Evolutionary conservation across 1,140 invertebrate species (phyloP).

Genomic region (Penaeus japonicus): DNA sequence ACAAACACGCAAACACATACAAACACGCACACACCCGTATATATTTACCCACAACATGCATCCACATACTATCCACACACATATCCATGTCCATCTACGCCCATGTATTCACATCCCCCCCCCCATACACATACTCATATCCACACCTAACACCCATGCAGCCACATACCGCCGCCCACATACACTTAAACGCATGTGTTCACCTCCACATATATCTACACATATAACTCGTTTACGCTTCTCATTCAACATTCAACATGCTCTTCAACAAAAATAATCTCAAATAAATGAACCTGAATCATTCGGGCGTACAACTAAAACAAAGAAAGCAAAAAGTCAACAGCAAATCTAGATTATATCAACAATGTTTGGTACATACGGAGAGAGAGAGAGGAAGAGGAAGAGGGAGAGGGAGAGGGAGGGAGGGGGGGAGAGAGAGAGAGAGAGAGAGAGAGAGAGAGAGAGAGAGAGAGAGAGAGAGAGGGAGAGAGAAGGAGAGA

Average conservation of each 20-base stretch:
- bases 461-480: not conserved
- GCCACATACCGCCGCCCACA: no score
- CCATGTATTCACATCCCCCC: not conserved
- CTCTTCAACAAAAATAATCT: no score
- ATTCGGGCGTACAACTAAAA: not conserved
- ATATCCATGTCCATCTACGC: not conserved
- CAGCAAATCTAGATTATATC: not conserved
- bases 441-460: not conserved
- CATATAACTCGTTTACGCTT: not conserved
- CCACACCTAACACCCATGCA: no score
- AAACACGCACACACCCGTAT: not conserved
- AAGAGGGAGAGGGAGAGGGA: not conserved
- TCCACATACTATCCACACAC: not conserved
- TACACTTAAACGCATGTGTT: no score
- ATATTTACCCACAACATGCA: not conserved
- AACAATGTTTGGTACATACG: not conserved
- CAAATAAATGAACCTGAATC: no score
- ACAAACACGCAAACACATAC: not conserved
- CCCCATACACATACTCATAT: not conserved
- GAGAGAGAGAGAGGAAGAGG: not conserved
- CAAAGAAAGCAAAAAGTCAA: not conserved
- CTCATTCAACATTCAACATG: not conserved
- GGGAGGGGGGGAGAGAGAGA: not conserved
- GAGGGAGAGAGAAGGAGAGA: not conserved
- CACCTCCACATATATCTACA: not conserved